A percentile compares a stretch with the other conserved stretches of the same genome.
phyloP scores from a whole-genome alignment of 2,888 invertebrate species.

The Macrosoma leucophasiata region DNA sequence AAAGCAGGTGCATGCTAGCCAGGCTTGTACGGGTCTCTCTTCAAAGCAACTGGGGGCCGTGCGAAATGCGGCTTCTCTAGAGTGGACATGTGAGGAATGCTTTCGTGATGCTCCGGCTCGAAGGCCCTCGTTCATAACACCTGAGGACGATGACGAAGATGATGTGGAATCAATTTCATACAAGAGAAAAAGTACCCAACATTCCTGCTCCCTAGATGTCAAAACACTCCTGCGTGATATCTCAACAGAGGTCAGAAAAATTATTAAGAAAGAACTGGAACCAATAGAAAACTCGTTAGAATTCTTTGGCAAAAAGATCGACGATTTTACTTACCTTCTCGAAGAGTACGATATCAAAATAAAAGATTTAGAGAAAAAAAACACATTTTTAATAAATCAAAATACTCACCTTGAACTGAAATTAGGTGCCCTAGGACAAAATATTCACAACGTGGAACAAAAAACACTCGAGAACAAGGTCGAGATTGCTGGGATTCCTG shows the following conservation, averaged over 20 bases:
- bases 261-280: slow-evolving; percentile 1
- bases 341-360: not conserved
- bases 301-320: slow-evolving; percentile 6
- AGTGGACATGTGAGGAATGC: slow-evolving; percentile 4
- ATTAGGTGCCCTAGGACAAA: slow-evolving; percentile 5
- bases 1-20: slow-evolving; percentile 3
- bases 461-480: slow-evolving; percentile 2
- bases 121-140: not conserved
- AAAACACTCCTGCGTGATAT: too few species aligned
- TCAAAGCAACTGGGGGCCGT: slow-evolving; percentile 4
- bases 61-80: slow-evolving; percentile 1
- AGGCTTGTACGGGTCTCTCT: slow-evolving; percentile 3
- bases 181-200: too few species aligned
- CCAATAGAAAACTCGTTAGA: slow-evolving; percentile 1
- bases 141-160: not conserved
- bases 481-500: slow-evolving; percentile 7
- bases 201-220: too few species aligned
- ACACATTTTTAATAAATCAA: slow-evolving; percentile 2
- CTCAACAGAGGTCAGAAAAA: slow-evolving; percentile 4
- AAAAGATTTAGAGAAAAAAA: slow-evolving; percentile 9
- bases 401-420: slow-evolving; percentile 10
- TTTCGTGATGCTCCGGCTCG: slow-evolving; percentile 1
- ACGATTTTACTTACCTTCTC: not conserved
- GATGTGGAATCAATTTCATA: too few species aligned
- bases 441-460: slow-evolving; percentile 5